phyloP scores from a whole-genome alignment of 2,888 invertebrate genomes.

The Ptychoptera contaminata region DNA sequence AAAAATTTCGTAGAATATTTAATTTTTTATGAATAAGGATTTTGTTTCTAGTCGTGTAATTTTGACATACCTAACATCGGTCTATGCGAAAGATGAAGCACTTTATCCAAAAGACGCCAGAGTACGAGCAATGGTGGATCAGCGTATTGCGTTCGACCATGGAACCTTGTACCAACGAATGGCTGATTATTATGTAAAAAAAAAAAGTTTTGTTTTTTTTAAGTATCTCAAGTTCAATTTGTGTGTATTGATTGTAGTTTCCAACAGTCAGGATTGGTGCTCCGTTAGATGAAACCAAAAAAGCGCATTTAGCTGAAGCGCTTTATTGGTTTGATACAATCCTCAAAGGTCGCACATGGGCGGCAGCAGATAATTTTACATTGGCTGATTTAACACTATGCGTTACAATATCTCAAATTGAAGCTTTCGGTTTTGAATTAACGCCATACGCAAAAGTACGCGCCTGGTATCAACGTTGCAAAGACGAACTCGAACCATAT shows the following conservation, averaged over 20 bases:
- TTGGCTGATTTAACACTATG: constrained; percentile 27
- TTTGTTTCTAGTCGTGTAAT: constrained; percentile 31
- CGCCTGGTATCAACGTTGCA: constrained; percentile 50
- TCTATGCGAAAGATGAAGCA: constrained; percentile 42
- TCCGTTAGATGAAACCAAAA: constrained; percentile 31
- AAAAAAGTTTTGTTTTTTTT: too few relatives aligned
- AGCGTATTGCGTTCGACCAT: constrained; percentile 40
- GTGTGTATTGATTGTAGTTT: constrained; percentile 20
- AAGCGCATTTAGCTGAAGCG: constrained; percentile 37
- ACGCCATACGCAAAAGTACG: constrained; percentile 34
- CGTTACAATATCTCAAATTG: constrained; percentile 27
- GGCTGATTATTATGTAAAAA: constrained; percentile 36
- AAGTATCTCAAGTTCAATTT: not conserved
- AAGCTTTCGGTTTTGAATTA: constrained; percentile 37
- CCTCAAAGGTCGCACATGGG: constrained; percentile 37
- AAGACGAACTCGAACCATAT: constrained; percentile 43
- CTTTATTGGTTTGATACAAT: constrained; percentile 38
- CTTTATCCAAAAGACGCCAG: constrained; percentile 43
- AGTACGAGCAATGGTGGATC: constrained; percentile 40
- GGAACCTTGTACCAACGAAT: constrained; percentile 37
- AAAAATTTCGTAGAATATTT: not conserved
- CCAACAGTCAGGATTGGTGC: constrained; percentile 32
- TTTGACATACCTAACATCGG: constrained; percentile 40
- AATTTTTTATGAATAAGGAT: not conserved
- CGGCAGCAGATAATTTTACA: constrained; percentile 39